Evolutionary conservation across 1,140 invertebrate genomes (phyloP).

Genomic region (Danaus melanippus): DNA sequence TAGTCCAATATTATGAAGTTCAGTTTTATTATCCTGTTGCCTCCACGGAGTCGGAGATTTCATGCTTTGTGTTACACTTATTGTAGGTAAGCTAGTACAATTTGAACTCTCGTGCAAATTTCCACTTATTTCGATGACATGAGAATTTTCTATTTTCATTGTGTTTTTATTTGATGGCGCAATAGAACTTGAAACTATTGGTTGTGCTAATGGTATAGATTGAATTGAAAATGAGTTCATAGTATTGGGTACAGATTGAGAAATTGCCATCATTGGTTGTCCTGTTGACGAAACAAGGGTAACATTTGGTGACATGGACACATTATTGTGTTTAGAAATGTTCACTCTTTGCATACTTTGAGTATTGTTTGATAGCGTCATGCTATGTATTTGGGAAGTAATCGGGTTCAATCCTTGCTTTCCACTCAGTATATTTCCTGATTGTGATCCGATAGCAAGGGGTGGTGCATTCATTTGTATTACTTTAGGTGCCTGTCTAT

Average conservation of each 20-base stretch:
- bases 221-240: slow-evolving; percentile 55
- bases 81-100: slow-evolving; percentile 50
- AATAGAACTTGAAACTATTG: slow-evolving; percentile 62
- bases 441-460: slow-evolving; percentile 42
- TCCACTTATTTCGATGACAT: slow-evolving; percentile 65
- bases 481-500: slow-evolving; percentile 58
- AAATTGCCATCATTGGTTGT: slow-evolving; percentile 63
- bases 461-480: slow-evolving; percentile 55
- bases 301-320: slow-evolving; percentile 57
- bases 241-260: slow-evolving; percentile 59
- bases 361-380: slow-evolving; percentile 49
- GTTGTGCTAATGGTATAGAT: slow-evolving; percentile 60
- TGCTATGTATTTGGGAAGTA: slow-evolving; percentile 61
- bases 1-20: slow-evolving; percentile 47
- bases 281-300: slow-evolving; percentile 59
- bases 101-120: slow-evolving; percentile 58
- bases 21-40: slow-evolving; percentile 51
- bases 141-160: slow-evolving; percentile 62
- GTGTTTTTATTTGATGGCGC: slow-evolving; percentile 55
- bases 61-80: slow-evolving; percentile 62
- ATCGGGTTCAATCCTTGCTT: slow-evolving; percentile 58
- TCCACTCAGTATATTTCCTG: slow-evolving; percentile 42
- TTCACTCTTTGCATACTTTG: slow-evolving; percentile 46
- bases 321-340: slow-evolving; percentile 49
- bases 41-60: slow-evolving; percentile 65